Evolutionary conservation across 1,140 invertebrate genomes (phyloP), one percentile per base, ranked within the genome.

Genomic region (Camponotus floridanus): DNA sequence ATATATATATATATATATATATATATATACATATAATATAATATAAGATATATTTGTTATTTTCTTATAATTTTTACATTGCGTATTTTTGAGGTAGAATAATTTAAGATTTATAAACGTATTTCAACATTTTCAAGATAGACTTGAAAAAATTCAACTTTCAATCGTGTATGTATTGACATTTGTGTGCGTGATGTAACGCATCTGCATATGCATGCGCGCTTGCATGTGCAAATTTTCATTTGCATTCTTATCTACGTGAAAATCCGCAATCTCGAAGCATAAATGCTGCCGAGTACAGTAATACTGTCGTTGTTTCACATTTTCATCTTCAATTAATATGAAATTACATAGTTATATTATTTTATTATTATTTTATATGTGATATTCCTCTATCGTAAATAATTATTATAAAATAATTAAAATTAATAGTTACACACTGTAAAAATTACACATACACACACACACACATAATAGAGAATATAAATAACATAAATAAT

Each of bases 161-260:
- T 64, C 26, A 7, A 15, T 64, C 6, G 15, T 64, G 61, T 36
- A 36, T 39, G 15, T 3, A 65, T 65, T 59, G 48, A 64, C 26
- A 31, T 64, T 64, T 62, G 26, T 62, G 59, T 62, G 26, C 5
- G 61, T 62, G 26, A 42, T n/a, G 64, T 39, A 67, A 67, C 18
- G 18, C 18, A 45, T 70, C 39, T 70, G 21, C 67, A 70, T 70
- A 31, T 70, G 67, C 67, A 70, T 48, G 42, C 39, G 42, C 11
- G 21, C 21, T 48, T 70, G 67, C 64, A 39, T 65, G 64, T 65
- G 64, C 67, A 70, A 70, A 70, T 70, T 70, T 70, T 70, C 42
- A 70, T 70, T 70, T 70, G 21, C 42, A 48, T 70, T 45, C 21
- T 21, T 70, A 21, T 33, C 42, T 11, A 70, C 11, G 26, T 33